A percentile compares a stretch with the other conserved stretches of the same genome.
These are phyloP conservation scores for Pelobates cultripes DNA, from an alignment of 2,797 vertebrate species.

Conservation along the genomic window DNA sequence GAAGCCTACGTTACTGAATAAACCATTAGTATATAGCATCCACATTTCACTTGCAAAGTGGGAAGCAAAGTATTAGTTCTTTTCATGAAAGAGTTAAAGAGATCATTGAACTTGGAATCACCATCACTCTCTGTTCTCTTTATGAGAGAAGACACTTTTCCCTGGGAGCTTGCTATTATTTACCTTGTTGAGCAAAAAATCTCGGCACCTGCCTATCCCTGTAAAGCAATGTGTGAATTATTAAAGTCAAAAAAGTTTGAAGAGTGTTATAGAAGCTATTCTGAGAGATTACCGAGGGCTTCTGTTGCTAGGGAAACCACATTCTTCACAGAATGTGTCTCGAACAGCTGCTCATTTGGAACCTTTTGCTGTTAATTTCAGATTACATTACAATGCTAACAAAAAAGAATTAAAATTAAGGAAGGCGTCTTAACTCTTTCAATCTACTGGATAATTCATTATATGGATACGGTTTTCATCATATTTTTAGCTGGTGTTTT, in stretches of 20 bases:
- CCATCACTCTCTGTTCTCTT: background rate
- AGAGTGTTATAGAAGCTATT: conserved; percentile 65
- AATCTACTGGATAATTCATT: background rate
- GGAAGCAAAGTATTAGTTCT: too few species aligned
- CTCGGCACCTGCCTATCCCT: conserved; percentile 56
- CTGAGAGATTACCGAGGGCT: conserved; percentile 64
- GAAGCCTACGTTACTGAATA: too few species aligned
- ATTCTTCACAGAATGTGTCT: conserved; percentile 54
- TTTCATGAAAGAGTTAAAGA: background rate
- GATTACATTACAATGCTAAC: conserved; percentile 19
- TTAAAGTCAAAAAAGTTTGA: conserved; percentile 58
- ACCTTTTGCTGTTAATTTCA: conserved; percentile 57
- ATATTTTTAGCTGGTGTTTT: too few species aligned
- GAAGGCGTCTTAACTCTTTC: background rate
- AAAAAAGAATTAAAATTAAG: conserved; percentile 27
- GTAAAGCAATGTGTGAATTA: conserved; percentile 56
- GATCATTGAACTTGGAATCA: background rate
- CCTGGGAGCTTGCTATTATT: background rate
- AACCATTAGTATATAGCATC: too few species aligned
- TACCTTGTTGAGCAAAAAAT: conserved; percentile 50
- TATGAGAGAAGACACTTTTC: background rate
- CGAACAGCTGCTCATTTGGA: conserved; percentile 64
- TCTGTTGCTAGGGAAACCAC: conserved; percentile 69
- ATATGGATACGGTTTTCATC: too few species aligned
- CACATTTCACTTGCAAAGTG: too few species aligned